A percentile compares a stretch with the other conserved stretches of the same genome.
Evolutionary conservation across 2,113 vertebrate genomes (phyloP).

Genomic region (Clarias batrachus): DNA sequence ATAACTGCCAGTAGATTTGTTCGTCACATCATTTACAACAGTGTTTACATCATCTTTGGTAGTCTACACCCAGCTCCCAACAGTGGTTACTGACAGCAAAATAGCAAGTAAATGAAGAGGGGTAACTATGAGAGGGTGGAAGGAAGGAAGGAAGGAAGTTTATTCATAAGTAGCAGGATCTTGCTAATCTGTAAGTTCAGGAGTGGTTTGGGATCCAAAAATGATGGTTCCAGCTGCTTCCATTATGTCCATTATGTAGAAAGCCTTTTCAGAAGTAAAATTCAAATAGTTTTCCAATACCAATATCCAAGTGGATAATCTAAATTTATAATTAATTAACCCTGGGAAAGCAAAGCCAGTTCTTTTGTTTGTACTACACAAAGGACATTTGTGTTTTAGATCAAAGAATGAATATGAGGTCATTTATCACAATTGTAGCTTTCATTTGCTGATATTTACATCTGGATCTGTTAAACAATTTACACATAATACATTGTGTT

Average conservation of each 20-base stretch:
- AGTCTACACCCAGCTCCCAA: slow-evolving; percentile 56
- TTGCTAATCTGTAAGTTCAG: background rate
- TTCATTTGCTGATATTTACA: background rate
- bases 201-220: background rate
- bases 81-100: slow-evolving; percentile 49
- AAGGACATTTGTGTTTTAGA: background rate
- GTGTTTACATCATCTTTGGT: slow-evolving; percentile 66
- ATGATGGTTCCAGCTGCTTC: background rate
- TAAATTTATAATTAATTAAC: no score
- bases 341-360: background rate
- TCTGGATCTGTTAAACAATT: background rate
- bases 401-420: background rate
- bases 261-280: background rate
- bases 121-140: slow-evolving; percentile 18
- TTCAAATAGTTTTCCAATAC: background rate
- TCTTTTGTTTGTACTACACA: background rate
- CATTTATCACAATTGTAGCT: no score
- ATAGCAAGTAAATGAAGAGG: slow-evolving; percentile 25
- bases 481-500: background rate
- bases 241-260: background rate
- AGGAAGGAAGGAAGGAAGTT: background rate
- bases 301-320: background rate
- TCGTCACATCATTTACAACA: slow-evolving; percentile 61
- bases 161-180: background rate
- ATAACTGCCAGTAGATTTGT: slow-evolving; percentile 63